phyloP scores from a whole-genome alignment of 1,140 invertebrate species.

The Probaryconus sp. region DNA sequence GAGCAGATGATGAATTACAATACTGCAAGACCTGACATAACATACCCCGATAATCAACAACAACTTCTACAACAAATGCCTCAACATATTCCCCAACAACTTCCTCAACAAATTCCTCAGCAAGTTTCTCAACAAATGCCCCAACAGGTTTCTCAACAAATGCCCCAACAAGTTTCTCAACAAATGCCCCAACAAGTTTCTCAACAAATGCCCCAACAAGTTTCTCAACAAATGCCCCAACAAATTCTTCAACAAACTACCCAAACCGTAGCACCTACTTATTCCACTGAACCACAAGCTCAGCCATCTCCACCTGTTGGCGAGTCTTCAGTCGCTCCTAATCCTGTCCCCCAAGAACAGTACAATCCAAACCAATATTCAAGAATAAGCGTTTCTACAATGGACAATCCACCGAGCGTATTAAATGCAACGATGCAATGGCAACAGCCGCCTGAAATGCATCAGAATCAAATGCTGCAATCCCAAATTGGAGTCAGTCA shows the following conservation, averaged over 20 bases:
- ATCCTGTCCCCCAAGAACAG: neutral
- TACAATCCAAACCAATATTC: slow-evolving; percentile 34
- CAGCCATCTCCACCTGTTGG: slow-evolving; percentile 13
- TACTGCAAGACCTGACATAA: neutral
- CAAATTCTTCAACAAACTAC: slow-evolving; percentile 1
- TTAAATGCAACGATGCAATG: slow-evolving; percentile 37
- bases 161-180: too few species aligned
- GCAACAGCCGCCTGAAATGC: slow-evolving; percentile 42
- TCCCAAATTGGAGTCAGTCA: slow-evolving; percentile 2
- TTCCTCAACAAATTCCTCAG: slow-evolving; percentile 1
- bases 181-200: slow-evolving; percentile 9
- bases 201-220: neutral
- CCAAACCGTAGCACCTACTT: neutral
- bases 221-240: neutral
- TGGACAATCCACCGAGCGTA: slow-evolving; percentile 50
- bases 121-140: neutral
- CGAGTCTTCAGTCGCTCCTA: slow-evolving; percentile 3
- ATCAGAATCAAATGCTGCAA: too few species aligned
- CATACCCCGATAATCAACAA: slow-evolving; percentile 12
- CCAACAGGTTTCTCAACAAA: neutral
- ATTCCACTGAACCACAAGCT: neutral
- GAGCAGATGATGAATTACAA: slow-evolving; percentile 18
- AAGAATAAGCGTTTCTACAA: slow-evolving; percentile 51
- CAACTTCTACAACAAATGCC: neutral
- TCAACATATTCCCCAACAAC: slow-evolving; percentile 5